These are phyloP conservation scores for Chaunax sp. DNA, from an alignment of 2,797 vertebrate species.

Conservation along the genomic window DNA sequence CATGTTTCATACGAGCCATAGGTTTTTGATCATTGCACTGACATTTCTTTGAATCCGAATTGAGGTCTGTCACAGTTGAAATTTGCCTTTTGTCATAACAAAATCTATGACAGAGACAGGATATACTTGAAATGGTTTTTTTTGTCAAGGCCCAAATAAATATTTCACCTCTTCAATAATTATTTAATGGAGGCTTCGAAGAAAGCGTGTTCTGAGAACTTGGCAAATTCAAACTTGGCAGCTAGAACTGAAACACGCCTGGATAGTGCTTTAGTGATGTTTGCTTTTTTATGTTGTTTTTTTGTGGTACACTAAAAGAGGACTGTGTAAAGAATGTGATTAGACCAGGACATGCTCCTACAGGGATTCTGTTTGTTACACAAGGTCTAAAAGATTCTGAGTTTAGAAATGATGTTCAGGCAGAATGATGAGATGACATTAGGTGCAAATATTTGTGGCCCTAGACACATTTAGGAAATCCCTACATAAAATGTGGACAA, in stretches of 20 bases:
- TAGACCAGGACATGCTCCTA: constrained; percentile 13
- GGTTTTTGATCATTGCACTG: constrained; percentile 30
- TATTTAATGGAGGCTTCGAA: constrained; percentile 60
- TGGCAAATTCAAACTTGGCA: constrained; percentile 40
- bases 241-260: constrained; percentile 31
- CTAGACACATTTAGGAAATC: constrained; percentile 2
- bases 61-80: constrained; percentile 18
- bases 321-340: constrained; percentile 8
- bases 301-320: background rate
- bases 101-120: constrained; percentile 62
- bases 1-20: constrained; percentile 5
- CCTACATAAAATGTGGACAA: constrained; percentile 13
- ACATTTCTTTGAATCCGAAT: constrained; percentile 30
- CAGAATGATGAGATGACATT: constrained; percentile 32
- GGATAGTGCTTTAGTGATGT: constrained; percentile 25
- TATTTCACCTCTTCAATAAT: constrained; percentile 68
- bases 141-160: constrained; percentile 63
- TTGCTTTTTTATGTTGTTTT: constrained; percentile 18
- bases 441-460: constrained; percentile 11
- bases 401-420: constrained; percentile 27
- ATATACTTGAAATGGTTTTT: constrained; percentile 37
- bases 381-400: background rate
- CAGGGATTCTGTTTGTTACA: constrained; percentile 10
- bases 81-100: constrained; percentile 43
- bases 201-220: constrained; percentile 36